A percentile compares a stretch with the other conserved stretches of the same genome.
Evolutionary conservation across 2,888 invertebrate genomes (phyloP).

Genomic region (Acrobasis repandana): DNA sequence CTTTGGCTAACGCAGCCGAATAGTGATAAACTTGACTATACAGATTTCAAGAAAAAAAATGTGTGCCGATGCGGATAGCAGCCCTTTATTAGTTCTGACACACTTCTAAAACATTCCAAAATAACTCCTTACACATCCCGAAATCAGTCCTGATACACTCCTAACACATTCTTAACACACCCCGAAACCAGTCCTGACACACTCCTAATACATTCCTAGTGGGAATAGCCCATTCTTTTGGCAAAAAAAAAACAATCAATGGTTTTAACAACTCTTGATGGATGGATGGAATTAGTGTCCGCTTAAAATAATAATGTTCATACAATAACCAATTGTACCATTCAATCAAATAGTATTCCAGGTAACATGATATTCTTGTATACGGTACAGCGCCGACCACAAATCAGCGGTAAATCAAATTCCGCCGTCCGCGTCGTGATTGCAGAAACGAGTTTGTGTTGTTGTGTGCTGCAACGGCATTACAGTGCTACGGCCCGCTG

Average conservation of each 20-base stretch:
- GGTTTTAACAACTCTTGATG: too few relatives aligned
- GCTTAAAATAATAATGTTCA: background rate
- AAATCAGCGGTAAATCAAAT: conserved; percentile 74
- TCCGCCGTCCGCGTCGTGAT: conserved; percentile 70
- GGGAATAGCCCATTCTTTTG: too few relatives aligned
- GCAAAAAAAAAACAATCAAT: too few relatives aligned
- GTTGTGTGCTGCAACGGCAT: conserved; percentile 48
- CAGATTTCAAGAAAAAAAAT: background rate
- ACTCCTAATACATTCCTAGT: too few relatives aligned
- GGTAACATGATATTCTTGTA: conserved; percentile 8
- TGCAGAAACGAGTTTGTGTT: conserved; percentile 59
- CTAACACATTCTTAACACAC: too few relatives aligned
- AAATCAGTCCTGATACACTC: too few relatives aligned
- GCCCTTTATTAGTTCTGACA: too few relatives aligned
- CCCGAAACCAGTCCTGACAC: too few relatives aligned
- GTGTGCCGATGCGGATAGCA: too few relatives aligned
- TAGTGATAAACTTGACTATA: background rate
- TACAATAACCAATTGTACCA: background rate
- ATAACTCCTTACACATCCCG: too few relatives aligned
- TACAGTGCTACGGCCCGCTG: conserved; percentile 33
- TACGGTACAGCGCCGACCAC: conserved; percentile 34
- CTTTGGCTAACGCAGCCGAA: background rate
- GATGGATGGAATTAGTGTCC: too few relatives aligned
- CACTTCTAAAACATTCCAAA: too few relatives aligned
- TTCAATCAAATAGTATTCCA: background rate